Evolutionary conservation across 2,888 invertebrate genomes (phyloP), one percentile per base, ranked within the genome.

Genomic region (Macroteleia sp.): DNA sequence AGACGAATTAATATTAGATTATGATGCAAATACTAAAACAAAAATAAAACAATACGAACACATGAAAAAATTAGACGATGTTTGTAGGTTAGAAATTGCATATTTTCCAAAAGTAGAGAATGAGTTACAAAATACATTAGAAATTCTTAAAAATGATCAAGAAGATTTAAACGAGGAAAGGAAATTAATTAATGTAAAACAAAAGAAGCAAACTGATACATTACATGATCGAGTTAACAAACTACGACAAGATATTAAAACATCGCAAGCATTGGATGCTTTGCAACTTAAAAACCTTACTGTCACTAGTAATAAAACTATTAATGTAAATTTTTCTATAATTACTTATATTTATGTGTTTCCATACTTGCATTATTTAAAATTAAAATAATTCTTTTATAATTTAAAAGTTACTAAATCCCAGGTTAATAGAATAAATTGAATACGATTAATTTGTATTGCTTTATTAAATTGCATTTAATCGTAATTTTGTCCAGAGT

Each of bases 281-380:
- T 90, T 92, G 16, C 93, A 93, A 77, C 89, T 96, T 25, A 94
- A 93, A 17, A 80, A 92, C 17, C 91, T 96, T 87, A 95, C 94
- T 8, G 93, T 95, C 44, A 90, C 92, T 32, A 95, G 95, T 81
- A 93, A 94, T 81, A 92, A 93, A 61, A 91, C 93, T 48, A 92
- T 93, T 36, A 92, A 69, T n/a, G 69, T 77, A 44, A 42, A 19
- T 2, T 52, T n/a, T n/a, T n/a, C n/a, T n/a, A n/a, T n/a, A n/a
- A n/a, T n/a, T n/a, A n/a, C n/a, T n/a, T n/a, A 20, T 16, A 34
- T 14, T 22, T 36, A 10, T 17, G 34, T 20, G 19, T n/a, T n/a
- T n/a, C n/a, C n/a, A n/a, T n/a, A n/a, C n/a, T n/a, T n/a, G n/a
- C n/a, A n/a, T n/a, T n/a, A n/a, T n/a, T n/a, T n/a, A n/a, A n/a